Conservation (phyloP, 2,888 invertebrate genomes). For the Athripsodes cinereus region DNA sequence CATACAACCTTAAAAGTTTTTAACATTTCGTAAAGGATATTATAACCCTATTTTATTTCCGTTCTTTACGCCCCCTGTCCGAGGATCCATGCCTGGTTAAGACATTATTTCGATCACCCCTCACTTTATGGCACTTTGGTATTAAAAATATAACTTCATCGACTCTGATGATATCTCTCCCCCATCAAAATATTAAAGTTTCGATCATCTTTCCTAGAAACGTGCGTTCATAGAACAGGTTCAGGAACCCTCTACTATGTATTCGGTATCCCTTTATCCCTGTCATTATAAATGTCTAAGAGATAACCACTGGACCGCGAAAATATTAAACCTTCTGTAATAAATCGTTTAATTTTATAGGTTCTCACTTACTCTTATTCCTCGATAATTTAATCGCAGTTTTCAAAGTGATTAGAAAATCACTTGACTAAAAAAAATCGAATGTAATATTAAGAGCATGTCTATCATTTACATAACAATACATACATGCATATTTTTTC, state of each 20-base stretch:
- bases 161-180: constrained; percentile 16
- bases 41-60: background rate
- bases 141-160: constrained; percentile 29
- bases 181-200: constrained; percentile 26
- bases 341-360: too few relatives aligned
- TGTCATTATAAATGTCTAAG: background rate
- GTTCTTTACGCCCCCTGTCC: constrained; percentile 3
- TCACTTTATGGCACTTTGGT: constrained; percentile 24
- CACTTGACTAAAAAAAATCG: too few relatives aligned
- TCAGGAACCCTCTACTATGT: constrained; percentile 14
- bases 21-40: background rate
- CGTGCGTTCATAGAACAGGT: too few relatives aligned
- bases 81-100: constrained; percentile 1
- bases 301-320: constrained; percentile 10
- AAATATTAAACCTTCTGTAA: too few relatives aligned
- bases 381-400: too few relatives aligned
- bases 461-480: too few relatives aligned
- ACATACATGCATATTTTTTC: too few relatives aligned
- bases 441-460: too few relatives aligned
- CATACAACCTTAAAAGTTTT: background rate
- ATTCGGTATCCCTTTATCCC: constrained; percentile 1
- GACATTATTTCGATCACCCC: constrained; percentile 22
- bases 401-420: too few relatives aligned
- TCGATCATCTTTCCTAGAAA: constrained; percentile 26
- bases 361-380: too few relatives aligned